Evolutionary conservation across 2,797 vertebrate species (phyloP).

Genomic region (Enteromius fasciolatus): DNA sequence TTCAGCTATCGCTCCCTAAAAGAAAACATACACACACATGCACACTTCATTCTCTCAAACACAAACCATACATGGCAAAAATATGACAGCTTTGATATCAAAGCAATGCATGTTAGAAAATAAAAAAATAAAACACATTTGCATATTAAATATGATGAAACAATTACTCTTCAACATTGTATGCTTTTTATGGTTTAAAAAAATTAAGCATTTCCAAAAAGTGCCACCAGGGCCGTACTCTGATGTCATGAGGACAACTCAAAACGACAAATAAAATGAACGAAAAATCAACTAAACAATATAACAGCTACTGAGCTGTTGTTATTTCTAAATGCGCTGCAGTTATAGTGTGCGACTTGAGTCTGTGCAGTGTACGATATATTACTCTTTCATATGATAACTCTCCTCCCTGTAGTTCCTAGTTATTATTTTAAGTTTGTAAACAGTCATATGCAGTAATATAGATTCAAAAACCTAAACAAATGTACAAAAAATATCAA

Average conservation of each 20-base stretch:
- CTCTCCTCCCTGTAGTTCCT: constrained; percentile 82
- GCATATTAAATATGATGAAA: constrained; percentile 77
- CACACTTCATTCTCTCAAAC: constrained; percentile 68
- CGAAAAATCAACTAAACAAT: constrained; percentile 59
- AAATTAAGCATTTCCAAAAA: constrained; percentile 72
- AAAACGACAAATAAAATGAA: constrained; percentile 40
- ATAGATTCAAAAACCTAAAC: constrained; percentile 78
- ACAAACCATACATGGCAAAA: constrained; percentile 85
- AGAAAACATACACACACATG: constrained; percentile 71
- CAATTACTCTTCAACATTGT: background rate
- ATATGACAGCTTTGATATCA: constrained; percentile 76
- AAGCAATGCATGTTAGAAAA: constrained; percentile 76
- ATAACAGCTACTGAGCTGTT: constrained; percentile 82
- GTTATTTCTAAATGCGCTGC: constrained; percentile 73
- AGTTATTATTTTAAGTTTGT: constrained; percentile 73
- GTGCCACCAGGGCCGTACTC: constrained; percentile 72
- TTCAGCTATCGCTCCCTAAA: constrained; percentile 66
- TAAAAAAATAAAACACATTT: constrained; percentile 81
- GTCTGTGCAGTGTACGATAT: constrained; percentile 67
- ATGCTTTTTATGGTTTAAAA: constrained; percentile 13
- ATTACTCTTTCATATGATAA: constrained; percentile 56
- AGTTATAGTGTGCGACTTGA: constrained; percentile 72
- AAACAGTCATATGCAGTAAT: constrained; percentile 84
- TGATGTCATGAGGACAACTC: constrained; percentile 60
- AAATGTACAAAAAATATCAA: constrained; percentile 69